A percentile compares a stretch with the other conserved stretches of the same genome.
Evolutionary conservation across 2,113 vertebrate species (phyloP).

Genomic region (Varanus komodoensis): DNA sequence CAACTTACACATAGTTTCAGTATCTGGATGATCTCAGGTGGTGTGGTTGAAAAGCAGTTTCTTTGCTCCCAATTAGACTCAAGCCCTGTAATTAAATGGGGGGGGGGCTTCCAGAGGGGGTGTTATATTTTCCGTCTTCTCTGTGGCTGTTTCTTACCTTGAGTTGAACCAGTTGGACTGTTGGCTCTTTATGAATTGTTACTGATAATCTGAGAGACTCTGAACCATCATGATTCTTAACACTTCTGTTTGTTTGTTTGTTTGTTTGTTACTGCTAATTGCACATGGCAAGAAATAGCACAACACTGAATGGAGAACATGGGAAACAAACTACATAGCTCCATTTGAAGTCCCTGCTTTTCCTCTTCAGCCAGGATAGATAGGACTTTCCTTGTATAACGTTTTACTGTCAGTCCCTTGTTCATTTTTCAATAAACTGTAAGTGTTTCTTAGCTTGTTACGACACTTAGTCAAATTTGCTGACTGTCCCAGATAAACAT

Average conservation of each 20-base stretch:
- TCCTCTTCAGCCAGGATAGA: neutral
- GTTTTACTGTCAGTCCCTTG: neutral
- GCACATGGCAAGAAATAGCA: conserved; percentile 49
- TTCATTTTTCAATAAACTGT: neutral
- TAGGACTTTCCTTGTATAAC: neutral
- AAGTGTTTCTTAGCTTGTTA: neutral
- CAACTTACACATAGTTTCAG: conserved; percentile 72
- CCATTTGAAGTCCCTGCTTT: conserved; percentile 26
- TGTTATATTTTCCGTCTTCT: conserved; percentile 72
- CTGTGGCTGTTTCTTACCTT: conserved; percentile 59
- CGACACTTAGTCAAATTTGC: neutral
- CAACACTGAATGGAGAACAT: conserved; percentile 44
- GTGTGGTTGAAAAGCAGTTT: conserved; percentile 73
- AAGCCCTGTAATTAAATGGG: conserved; percentile 80
- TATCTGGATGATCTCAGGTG: conserved; percentile 77
- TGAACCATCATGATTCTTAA: conserved; percentile 60
- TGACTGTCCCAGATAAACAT: neutral
- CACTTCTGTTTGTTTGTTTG: conserved; percentile 47
- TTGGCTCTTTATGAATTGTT: conserved; percentile 66
- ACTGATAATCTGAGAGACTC: conserved; percentile 45
- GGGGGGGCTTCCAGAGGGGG: conserved; percentile 70
- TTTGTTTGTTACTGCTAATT: conserved; percentile 44
- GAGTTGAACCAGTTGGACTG: conserved; percentile 62
- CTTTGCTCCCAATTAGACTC: conserved; percentile 74
- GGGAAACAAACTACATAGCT: conserved; percentile 33